Evolutionary conservation across 2,113 vertebrate genomes (phyloP), one percentile per base, ranked within the genome.

Genomic region (Falcunculus frontatus): DNA sequence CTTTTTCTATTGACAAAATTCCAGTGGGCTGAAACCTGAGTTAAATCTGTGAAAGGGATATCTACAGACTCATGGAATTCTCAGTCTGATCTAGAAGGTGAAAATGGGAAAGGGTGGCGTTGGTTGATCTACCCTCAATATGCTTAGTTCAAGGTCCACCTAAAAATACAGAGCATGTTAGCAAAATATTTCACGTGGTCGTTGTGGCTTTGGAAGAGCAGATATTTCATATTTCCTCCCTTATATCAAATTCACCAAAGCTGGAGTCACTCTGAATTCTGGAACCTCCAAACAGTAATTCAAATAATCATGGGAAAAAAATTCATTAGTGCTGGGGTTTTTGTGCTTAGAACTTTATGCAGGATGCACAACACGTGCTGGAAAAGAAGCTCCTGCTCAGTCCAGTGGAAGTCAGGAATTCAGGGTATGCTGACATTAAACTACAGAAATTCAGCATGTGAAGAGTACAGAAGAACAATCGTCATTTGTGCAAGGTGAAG

Each of bases 301-400:
- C 6, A 65, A 37, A n/a, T 21, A 50, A 57, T 41, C 19, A 13
- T 23, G 39, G 42, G 25, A 14, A 14, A 46, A 47, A 6, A 37
- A 23, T n/a, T 88, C 2, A 5, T 72, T 63, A 39, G 11, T 5
- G 3, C 11, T 78, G 29, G 5, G 4, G 4, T 13, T 80, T 90
- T 72, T 30, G 13, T 53, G 46, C 22, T 77, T 69, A 32, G 63
- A 87, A 47, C 44, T 82, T 82, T 23, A 5, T 19, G 30, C 7
- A 41, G 56, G 42, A n/a, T 1, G 2, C 47, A 37, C 11, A 18
- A 44, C 23, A 32, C 0, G 0, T 26, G 9, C 10, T 83, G 39
- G 33, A 80, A 93, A 67, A 72, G 11, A 16, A 68, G 9, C 11
- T 90, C 20, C 19, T 6, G 1, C 19, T 70, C 37, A 23, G 9